phyloP scores from a whole-genome alignment of 2,113 vertebrate genomes.

The Corythaixoides concolor region DNA sequence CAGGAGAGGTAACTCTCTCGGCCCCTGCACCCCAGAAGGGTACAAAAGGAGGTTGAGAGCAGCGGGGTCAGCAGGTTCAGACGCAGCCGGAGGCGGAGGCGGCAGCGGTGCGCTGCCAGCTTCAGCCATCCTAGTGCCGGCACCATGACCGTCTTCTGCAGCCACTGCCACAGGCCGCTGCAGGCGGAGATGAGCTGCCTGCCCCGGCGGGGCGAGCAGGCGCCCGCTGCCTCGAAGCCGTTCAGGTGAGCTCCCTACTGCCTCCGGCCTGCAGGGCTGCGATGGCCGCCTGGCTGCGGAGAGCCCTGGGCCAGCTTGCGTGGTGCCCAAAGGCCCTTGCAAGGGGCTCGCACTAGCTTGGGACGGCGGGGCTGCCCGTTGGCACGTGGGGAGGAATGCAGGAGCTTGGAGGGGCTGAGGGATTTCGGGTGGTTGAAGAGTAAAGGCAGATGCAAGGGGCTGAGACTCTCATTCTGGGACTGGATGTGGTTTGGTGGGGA shows the following conservation, averaged over 20 bases:
- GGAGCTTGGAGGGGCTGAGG: background rate
- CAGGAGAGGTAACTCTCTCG: conserved; percentile 72
- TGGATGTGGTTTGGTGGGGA: background rate
- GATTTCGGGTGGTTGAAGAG: background rate
- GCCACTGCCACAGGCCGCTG: conserved; percentile 69
- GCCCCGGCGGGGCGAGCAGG: background rate
- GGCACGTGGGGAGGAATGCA: fast-evolving
- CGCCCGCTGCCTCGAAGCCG: background rate
- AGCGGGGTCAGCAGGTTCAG: conserved; percentile 64
- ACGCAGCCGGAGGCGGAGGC: conserved; percentile 1
- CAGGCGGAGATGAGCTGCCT: conserved; percentile 21
- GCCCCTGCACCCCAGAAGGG: conserved; percentile 21
- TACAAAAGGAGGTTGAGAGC: conserved; percentile 75
- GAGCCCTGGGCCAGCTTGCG: fast-evolving
- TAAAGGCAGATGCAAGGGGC: background rate
- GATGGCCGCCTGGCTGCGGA: background rate
- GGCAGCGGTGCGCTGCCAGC: background rate
- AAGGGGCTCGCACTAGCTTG: background rate
- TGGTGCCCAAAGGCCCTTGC: background rate
- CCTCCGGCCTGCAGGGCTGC: background rate
- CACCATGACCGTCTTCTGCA: conserved; percentile 79
- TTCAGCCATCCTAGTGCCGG: background rate
- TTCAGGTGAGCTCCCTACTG: conserved; percentile 70
- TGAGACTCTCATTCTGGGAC: background rate
- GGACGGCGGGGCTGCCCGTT: fast-evolving